Percentiles rank a stretch among this genome's conserved stretches.
phyloP scores from a whole-genome alignment of 2,113 vertebrate species.

The Circaetus gallicus region DNA sequence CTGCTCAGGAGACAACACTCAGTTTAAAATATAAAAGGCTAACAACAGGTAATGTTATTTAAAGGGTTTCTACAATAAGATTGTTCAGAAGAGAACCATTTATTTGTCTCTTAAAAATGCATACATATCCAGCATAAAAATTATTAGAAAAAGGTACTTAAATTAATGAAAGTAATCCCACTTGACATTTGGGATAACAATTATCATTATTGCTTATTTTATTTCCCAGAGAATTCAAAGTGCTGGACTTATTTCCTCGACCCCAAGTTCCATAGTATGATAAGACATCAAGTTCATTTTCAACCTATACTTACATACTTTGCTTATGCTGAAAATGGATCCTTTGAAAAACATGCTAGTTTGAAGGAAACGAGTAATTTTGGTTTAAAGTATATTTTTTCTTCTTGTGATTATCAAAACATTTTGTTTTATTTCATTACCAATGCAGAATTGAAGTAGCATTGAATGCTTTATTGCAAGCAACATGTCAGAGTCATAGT shows the following conservation, averaged over 20 bases:
- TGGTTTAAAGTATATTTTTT: neutral
- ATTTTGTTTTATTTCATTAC: neutral
- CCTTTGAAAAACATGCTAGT: neutral
- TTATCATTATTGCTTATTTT: conserved; percentile 31
- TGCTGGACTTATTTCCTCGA: neutral
- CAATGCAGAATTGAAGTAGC: neutral
- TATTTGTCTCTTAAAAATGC: neutral
- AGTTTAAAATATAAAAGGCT: neutral
- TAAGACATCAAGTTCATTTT: neutral
- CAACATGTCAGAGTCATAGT: neutral
- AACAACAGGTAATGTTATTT: neutral
- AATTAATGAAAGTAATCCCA: conserved; percentile 9
- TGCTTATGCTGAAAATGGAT: neutral
- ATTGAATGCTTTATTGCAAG: neutral
- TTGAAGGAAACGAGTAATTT: neutral
- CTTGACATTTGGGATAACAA: conserved; percentile 46
- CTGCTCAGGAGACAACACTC: neutral
- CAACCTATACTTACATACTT: neutral
- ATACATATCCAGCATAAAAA: neutral
- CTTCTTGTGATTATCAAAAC: neutral
- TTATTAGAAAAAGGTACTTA: neutral
- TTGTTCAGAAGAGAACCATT: neutral
- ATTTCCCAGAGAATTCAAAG: neutral
- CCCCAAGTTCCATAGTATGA: neutral
- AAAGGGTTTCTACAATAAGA: neutral